phyloP scores from a whole-genome alignment of 1,140 invertebrate genomes.

The Drosophila albomicans region DNA sequence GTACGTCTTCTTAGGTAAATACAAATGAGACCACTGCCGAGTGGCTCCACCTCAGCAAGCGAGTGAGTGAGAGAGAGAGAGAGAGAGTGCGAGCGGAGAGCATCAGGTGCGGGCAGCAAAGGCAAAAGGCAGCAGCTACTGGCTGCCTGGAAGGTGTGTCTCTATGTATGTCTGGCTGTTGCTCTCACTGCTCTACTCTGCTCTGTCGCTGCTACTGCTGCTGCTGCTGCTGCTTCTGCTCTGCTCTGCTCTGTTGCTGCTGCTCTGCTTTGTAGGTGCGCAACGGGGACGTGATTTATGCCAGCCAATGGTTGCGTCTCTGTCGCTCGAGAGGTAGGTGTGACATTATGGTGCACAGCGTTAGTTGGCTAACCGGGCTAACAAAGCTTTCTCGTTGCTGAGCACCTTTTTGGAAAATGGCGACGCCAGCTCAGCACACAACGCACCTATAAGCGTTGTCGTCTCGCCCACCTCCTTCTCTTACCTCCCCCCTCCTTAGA shows the following conservation, averaged over 20 bases:
- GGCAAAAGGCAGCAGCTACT: slow-evolving; percentile 34
- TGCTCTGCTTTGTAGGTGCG: slow-evolving; percentile 58
- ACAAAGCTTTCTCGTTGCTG: slow-evolving; percentile 34
- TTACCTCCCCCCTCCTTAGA: no score
- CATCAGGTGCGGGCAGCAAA: slow-evolving; percentile 62
- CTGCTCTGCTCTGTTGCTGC: no score
- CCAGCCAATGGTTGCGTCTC: slow-evolving; percentile 84
- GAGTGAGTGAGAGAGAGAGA: slow-evolving; percentile 25
- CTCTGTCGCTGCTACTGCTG: no score
- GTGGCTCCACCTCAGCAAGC: slow-evolving; percentile 62
- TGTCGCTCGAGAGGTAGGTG: slow-evolving; percentile 72
- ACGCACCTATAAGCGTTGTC: slow-evolving; percentile 68
- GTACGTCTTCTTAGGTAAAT: slow-evolving; percentile 80
- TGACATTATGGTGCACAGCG: slow-evolving; percentile 63
- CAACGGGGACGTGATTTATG: slow-evolving; percentile 78
- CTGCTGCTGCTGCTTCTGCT: no score
- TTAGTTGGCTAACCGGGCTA: slow-evolving; percentile 65
- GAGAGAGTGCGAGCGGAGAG: slow-evolving; percentile 54
- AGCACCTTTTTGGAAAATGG: slow-evolving; percentile 69
- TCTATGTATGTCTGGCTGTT: slow-evolving; percentile 58
- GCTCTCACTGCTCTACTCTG: slow-evolving; percentile 51
- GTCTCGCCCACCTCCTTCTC: background rate
- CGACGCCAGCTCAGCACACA: slow-evolving; percentile 49
- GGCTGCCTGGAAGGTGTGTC: slow-evolving; percentile 65
- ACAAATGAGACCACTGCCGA: slow-evolving; percentile 74